phyloP scores from a whole-genome alignment of 23 tunicate genomes.

The Trididemnum nubilum region DNA sequence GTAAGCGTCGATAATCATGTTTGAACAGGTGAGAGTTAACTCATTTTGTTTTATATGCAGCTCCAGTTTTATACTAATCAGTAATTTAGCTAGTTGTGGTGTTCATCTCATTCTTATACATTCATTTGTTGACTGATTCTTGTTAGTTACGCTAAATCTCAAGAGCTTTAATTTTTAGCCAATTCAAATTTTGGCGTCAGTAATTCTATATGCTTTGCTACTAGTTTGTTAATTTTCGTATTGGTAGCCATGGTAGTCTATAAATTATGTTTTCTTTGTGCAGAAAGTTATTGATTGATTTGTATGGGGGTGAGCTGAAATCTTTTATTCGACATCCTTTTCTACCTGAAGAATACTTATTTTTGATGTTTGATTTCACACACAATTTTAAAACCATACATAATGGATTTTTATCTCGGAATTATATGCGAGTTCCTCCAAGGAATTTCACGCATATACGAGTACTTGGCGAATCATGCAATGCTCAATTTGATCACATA shows the following conservation, averaged over 20 bases:
- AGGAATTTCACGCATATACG: neutral
- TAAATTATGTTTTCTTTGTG: no score
- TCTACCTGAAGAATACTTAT: neutral
- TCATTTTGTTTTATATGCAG: no score
- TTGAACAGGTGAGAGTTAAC: slow-evolving; percentile 23
- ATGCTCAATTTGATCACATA: neutral
- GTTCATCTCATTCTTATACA: no score
- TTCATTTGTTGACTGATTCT: no score
- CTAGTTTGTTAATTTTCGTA: no score
- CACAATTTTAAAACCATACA: slow-evolving; percentile 23
- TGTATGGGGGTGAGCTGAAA: neutral
- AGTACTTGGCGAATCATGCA: slow-evolving; percentile 14
- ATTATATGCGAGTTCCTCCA: neutral
- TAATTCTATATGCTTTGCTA: no score
- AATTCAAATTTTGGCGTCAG: no score
- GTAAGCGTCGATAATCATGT: neutral
- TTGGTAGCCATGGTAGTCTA: no score
- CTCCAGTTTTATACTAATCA: no score
- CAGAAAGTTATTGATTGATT: slow-evolving; percentile 16
- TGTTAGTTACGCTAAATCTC: no score
- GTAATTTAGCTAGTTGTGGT: no score
- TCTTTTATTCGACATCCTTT: slow-evolving; percentile 9
- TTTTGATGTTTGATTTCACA: slow-evolving; percentile 6
- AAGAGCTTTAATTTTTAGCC: no score
- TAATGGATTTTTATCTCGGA: neutral